Evolutionary conservation across 2,113 vertebrate species (phyloP).

Genomic region (Silurus glanis): DNA sequence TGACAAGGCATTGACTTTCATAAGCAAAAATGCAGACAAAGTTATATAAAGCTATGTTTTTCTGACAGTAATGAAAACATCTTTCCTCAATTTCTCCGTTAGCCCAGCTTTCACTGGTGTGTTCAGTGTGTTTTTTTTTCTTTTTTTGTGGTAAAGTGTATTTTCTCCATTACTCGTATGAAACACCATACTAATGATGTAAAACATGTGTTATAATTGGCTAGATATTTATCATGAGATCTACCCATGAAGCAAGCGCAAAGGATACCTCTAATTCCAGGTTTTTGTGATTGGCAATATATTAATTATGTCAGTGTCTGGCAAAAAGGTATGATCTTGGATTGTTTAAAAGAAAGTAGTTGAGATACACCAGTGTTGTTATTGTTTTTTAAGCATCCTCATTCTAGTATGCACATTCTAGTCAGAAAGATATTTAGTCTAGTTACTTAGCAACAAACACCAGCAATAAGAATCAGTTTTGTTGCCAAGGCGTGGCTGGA

Average conservation of each 20-base stretch:
- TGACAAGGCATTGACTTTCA: slow-evolving; percentile 28
- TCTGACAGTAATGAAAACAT: slow-evolving; percentile 39
- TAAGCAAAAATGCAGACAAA: slow-evolving; percentile 39
- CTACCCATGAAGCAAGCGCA: background rate
- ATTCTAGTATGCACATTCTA: slow-evolving; percentile 30
- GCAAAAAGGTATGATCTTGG: background rate
- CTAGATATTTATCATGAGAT: background rate
- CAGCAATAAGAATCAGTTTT: slow-evolving; percentile 72
- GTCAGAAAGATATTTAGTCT: slow-evolving; percentile 30
- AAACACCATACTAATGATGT: slow-evolving; percentile 2
- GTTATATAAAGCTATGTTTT: slow-evolving; percentile 18
- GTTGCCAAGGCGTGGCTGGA: slow-evolving; percentile 46
- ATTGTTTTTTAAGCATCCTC: slow-evolving; percentile 3
- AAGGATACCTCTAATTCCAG: background rate
- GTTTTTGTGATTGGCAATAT: background rate
- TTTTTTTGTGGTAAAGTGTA: background rate
- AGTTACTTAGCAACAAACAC: slow-evolving; percentile 42
- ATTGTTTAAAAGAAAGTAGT: background rate
- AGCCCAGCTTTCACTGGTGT: background rate
- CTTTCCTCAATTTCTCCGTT: slow-evolving; percentile 21
- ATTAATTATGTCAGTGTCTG: background rate
- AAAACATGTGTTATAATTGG: slow-evolving; percentile 11
- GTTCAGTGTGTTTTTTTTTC: background rate
- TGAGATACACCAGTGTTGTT: slow-evolving; percentile 10
- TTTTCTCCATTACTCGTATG: slow-evolving; percentile 4